Conservation (phyloP, 2,888 invertebrate species). For the Seira musarum region DNA sequence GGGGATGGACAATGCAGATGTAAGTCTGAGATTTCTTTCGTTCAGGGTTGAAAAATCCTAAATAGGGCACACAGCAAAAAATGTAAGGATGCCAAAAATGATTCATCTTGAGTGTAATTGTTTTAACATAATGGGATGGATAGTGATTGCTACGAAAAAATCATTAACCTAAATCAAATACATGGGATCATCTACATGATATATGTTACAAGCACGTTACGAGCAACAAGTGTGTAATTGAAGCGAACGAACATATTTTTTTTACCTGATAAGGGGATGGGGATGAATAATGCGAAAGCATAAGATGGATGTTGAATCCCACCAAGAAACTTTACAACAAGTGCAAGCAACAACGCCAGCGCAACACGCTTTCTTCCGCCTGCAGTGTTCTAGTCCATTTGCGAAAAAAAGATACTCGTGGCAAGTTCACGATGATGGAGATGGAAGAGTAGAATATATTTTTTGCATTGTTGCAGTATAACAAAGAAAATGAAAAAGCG, state of each 20-base stretch:
- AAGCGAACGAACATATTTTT: neutral
- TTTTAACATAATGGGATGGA: slow-evolving; percentile 13
- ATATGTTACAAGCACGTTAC: neutral
- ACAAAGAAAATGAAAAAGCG: slow-evolving; percentile 46
- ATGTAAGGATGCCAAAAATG: slow-evolving; percentile 12
- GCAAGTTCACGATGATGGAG: too few species aligned
- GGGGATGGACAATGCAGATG: slow-evolving; percentile 21
- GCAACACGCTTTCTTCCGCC: slow-evolving; percentile 34
- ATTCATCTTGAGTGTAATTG: slow-evolving; percentile 15
- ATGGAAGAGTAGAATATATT: neutral
- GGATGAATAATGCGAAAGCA: neutral
- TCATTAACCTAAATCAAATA: slow-evolving; percentile 60
- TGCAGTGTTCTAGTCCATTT: slow-evolving; percentile 41
- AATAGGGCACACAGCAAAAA: neutral
- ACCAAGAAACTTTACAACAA: neutral
- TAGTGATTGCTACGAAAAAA: slow-evolving; percentile 23
- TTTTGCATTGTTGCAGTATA: neutral
- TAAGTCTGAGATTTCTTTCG: slow-evolving; percentile 4
- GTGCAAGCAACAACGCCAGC: slow-evolving; percentile 4
- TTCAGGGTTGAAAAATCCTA: slow-evolving; percentile 13
- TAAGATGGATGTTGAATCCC: neutral
- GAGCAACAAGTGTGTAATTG: neutral
- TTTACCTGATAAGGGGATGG: slow-evolving; percentile 3
- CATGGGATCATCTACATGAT: neutral
- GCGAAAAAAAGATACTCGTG: slow-evolving; percentile 10